Conservation (phyloP, 2,797 vertebrate genomes). For the Mormyrus hasselquistii region DNA sequence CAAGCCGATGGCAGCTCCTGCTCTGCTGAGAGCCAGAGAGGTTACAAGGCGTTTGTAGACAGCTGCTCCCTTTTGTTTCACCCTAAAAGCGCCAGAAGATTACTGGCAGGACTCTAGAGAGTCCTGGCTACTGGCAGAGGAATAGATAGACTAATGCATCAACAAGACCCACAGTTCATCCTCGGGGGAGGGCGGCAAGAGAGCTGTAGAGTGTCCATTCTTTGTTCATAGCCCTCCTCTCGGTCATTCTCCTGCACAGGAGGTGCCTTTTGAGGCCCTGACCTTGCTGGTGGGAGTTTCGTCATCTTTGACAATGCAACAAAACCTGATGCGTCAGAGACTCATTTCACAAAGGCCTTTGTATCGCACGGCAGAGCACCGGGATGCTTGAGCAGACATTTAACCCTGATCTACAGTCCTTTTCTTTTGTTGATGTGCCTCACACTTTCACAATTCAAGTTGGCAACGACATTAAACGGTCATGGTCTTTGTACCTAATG, state of each 20-base stretch:
- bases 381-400: background rate
- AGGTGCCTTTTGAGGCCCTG: background rate
- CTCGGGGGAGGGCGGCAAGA: constrained; percentile 12
- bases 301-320: background rate
- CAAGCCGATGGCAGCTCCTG: background rate
- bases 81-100: constrained; percentile 43
- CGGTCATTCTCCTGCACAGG: background rate
- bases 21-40: background rate
- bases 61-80: constrained; percentile 33
- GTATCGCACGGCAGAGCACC: background rate
- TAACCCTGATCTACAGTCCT: background rate
- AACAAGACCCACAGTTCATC: constrained; percentile 36
- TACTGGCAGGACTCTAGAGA: constrained; percentile 44
- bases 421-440: background rate
- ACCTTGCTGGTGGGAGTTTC: background rate
- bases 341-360: background rate
- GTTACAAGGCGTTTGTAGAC: background rate
- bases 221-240: background rate
- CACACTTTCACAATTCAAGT: background rate
- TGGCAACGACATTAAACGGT: background rate
- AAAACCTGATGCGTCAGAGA: background rate
- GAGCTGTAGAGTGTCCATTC: background rate
- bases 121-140: constrained; percentile 53
- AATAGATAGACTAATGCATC: constrained; percentile 24
- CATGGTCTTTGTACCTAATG: background rate